A percentile compares a stretch with the other conserved stretches of the same genome.
These are phyloP conservation scores for Virgularia gustaviana DNA, from an alignment of 92 coral and sea anemone species.

Conservation along the genomic window DNA sequence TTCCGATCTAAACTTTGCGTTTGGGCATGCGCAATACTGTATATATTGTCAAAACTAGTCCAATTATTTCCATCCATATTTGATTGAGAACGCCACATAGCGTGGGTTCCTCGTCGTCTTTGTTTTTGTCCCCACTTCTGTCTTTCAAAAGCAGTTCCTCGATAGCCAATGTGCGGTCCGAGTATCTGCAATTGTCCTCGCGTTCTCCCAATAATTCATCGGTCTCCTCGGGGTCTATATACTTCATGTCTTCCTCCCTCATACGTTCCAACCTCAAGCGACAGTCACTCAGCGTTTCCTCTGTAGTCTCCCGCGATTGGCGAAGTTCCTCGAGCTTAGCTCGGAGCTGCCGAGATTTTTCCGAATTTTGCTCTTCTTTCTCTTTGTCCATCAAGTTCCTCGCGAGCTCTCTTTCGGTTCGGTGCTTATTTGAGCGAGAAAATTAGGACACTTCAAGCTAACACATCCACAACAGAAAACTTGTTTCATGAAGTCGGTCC, in stretches of 20 bases:
- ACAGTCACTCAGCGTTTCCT: constrained; percentile 17
- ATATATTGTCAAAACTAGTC: constrained; percentile 14
- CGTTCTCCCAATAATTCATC: background rate
- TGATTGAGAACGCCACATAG: constrained; percentile 9
- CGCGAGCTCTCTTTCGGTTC: background rate
- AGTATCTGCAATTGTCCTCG: background rate
- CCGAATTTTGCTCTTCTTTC: background rate
- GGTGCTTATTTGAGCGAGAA: background rate
- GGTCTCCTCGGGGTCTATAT: background rate
- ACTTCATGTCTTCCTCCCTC: constrained; percentile 18
- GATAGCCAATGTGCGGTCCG: background rate
- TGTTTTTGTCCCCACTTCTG: background rate
- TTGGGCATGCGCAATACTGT: constrained; percentile 10
- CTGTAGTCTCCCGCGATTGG: constrained; percentile 4
- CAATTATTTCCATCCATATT: constrained; percentile 24
- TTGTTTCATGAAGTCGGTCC: too few species aligned
- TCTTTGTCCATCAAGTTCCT: background rate
- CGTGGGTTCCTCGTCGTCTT: background rate
- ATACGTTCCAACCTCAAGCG: constrained; percentile 35
- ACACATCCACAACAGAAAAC: too few species aligned
- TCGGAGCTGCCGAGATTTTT: background rate
- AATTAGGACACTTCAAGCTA: too few species aligned
- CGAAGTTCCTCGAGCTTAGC: constrained; percentile 16
- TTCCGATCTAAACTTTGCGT: constrained; percentile 1
- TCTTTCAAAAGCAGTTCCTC: background rate